Base-by-base conservation (phyloP, 2,888 invertebrate species). In the Harmothoe impar region DNA sequence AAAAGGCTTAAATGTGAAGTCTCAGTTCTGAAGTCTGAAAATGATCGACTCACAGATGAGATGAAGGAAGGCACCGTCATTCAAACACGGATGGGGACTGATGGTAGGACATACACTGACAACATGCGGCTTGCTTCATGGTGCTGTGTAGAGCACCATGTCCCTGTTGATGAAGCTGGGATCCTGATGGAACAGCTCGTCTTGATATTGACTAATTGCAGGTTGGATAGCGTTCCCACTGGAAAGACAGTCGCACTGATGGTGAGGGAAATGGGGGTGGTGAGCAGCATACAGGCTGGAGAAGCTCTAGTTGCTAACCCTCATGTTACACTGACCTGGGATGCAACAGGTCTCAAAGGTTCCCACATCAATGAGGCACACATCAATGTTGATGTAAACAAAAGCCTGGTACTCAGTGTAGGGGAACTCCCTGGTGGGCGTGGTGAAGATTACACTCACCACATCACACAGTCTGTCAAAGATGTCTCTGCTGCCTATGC, bases 151-250 rank as follows among this genome's bases (percentile, higher is more conserved):
- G 62, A 62, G 62, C 62, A 62, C 15, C 62, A 62, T n/a, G 62
- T 62, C 62, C 62, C 62, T 7, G 62, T 62, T 62, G 62, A 62
- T 62, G 62, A 62, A 62, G 62, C 62, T 62, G 62, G 62, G 62
- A 62, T 62, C 3, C 20, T 62, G 62, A 62, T 62, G 3, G 62
- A 62, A 7, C 3, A 62, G 62, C 3, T 62, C 3, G 62, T 62
- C 62, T 62, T 15, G 15, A 62, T 62, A 3, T 7, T 62, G 62
- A 62, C 62, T 15, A 62, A 62, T 3, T 43, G 43, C 43, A 3
- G 10, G 43, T 10, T 43, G 10, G 3, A 3, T 7, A 43, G 62
- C 15, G 3, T 62, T 15, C 62, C 62, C 15, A 20, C 62, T 62
- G 62, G 62, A 72, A 72, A 72, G 72, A 72, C 25, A 15, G 17